These are phyloP conservation scores for Baronia brevicornis DNA, from an alignment of 2,888 invertebrate species.

Conservation along the genomic window DNA sequence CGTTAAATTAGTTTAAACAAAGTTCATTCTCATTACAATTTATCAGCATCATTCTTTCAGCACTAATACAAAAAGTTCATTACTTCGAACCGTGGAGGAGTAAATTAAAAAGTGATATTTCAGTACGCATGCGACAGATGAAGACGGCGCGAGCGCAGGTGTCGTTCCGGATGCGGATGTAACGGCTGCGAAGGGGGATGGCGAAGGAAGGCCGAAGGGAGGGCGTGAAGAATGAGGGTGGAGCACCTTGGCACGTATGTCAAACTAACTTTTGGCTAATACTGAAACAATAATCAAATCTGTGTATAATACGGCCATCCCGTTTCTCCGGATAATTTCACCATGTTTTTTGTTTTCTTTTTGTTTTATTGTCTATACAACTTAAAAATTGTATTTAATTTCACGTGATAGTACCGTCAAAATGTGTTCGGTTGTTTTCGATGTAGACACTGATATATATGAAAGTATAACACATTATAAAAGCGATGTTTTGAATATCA, in stretches of 20 bases:
- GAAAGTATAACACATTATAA: too few species aligned
- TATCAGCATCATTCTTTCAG: conserved; percentile 39
- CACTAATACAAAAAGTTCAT: conserved; percentile 51
- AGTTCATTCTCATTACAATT: conserved; percentile 27
- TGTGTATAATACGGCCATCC: too few species aligned
- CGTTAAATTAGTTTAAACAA: neutral
- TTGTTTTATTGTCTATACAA: too few species aligned
- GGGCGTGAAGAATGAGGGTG: conserved; percentile 35
- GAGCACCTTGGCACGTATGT: conserved; percentile 22
- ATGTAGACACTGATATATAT: too few species aligned
- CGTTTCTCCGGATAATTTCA: too few species aligned
- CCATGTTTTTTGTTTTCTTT: too few species aligned
- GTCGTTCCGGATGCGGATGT: conserved; percentile 66
- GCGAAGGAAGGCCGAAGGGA: conserved; percentile 16
- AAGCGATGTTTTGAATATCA: too few species aligned
- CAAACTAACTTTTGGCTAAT: too few species aligned
- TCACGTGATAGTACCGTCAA: too few species aligned
- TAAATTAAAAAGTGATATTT: conserved; percentile 67
- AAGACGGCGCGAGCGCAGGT: conserved; percentile 59
- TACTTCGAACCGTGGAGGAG: conserved; percentile 45
- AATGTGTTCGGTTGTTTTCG: too few species aligned
- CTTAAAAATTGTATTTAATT: too few species aligned
- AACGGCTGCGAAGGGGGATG: conserved; percentile 29
- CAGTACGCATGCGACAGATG: conserved; percentile 20
- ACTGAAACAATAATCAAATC: too few species aligned